phyloP scores from a whole-genome alignment of 2,888 invertebrate genomes.

The Plebejus anna region DNA sequence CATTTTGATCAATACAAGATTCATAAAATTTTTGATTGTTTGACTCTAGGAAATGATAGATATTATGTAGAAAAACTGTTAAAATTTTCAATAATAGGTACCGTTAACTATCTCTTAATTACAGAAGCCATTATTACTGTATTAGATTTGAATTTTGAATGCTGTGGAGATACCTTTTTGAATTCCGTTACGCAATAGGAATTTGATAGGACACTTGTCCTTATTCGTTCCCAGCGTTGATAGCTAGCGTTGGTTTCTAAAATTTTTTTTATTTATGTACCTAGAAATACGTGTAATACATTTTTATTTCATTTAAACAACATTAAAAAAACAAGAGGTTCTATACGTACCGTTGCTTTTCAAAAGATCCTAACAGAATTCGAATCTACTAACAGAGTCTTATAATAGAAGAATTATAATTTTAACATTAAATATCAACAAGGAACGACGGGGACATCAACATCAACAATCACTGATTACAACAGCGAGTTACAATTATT shows the following conservation, averaged over 20 bases:
- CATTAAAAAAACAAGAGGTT: too few species aligned
- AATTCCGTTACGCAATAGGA: too few species aligned
- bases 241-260: too few species aligned
- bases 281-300: too few species aligned
- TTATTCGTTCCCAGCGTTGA: too few species aligned
- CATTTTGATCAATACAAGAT: background rate
- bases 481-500: background rate
- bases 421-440: constrained; percentile 26
- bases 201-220: too few species aligned
- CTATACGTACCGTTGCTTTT: background rate
- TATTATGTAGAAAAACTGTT: background rate
- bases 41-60: background rate
- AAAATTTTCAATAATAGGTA: background rate
- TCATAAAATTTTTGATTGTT: background rate
- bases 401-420: constrained; percentile 1
- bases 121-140: background rate
- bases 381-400: background rate
- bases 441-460: constrained; percentile 9
- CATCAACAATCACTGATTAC: constrained; percentile 8
- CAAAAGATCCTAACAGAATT: background rate
- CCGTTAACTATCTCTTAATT: background rate
- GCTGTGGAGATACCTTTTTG: too few species aligned
- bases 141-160: too few species aligned
- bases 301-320: too few species aligned
- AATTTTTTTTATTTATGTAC: too few species aligned